These are phyloP conservation scores for Dexiosoma caninum DNA, from an alignment of 2,888 invertebrate genomes.

Conservation along the genomic window DNA sequence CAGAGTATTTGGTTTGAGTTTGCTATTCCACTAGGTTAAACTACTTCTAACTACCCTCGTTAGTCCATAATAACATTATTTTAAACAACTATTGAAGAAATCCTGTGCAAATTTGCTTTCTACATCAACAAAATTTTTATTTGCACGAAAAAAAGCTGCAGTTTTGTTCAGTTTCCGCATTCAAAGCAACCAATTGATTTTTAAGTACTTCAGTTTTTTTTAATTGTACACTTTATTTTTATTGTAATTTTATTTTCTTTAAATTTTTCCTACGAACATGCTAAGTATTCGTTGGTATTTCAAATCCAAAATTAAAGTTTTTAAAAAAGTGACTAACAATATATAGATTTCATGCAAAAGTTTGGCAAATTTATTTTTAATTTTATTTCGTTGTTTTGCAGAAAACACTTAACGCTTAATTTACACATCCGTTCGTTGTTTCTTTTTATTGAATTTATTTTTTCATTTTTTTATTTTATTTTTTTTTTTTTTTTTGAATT, in stretches of 20 bases:
- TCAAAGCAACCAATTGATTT: conserved; percentile 31
- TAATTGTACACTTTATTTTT: background rate
- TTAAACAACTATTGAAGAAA: too few species aligned
- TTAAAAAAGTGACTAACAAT: too few species aligned
- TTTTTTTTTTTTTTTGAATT: conserved; percentile 2
- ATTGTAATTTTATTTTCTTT: too few species aligned
- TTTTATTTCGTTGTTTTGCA: background rate
- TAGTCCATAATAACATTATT: too few species aligned
- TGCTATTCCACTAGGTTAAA: too few species aligned
- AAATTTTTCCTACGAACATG: too few species aligned
- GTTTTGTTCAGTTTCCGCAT: conserved; percentile 5
- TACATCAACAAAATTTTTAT: too few species aligned
- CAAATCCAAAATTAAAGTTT: background rate
- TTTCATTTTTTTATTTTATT: background rate
- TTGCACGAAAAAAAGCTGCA: background rate
- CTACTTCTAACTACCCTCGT: too few species aligned
- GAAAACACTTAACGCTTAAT: conserved; percentile 47
- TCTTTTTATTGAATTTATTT: background rate
- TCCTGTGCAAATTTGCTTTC: too few species aligned
- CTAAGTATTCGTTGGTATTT: too few species aligned
- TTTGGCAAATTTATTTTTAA: conserved; percentile 23
- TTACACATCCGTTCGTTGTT: conserved; percentile 54
- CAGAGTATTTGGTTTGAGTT: too few species aligned
- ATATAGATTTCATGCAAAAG: conserved; percentile 20
- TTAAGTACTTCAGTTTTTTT: conserved; percentile 26